Evolutionary conservation across 2,888 invertebrate species (phyloP).

Genomic region (Leptopilina drosophilae): DNA sequence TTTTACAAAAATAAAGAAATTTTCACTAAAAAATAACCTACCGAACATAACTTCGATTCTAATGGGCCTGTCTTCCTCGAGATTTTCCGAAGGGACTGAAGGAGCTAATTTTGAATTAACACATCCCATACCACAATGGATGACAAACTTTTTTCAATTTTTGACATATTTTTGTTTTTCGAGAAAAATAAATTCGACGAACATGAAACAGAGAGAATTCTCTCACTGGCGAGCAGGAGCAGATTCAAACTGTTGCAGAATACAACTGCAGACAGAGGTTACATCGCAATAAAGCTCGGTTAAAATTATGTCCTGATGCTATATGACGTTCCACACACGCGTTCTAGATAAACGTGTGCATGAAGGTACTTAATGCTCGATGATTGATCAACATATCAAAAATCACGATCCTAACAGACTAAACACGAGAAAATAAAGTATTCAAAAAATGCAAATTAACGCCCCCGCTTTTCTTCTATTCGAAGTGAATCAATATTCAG

Average conservation of each 20-base stretch:
- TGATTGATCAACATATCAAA: constrained; percentile 3
- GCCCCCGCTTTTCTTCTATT: not conserved
- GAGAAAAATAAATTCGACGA: not conserved
- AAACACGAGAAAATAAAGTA: not conserved
- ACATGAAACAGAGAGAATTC: constrained; percentile 5
- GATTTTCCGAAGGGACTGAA: constrained; percentile 51
- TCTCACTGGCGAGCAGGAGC: constrained; percentile 45
- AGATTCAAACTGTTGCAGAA: constrained; percentile 46
- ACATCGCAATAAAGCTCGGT: constrained; percentile 65
- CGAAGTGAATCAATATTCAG: not conserved
- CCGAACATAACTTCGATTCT: constrained; percentile 68
- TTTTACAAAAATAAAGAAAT: not conserved
- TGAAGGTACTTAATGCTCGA: constrained; percentile 23
- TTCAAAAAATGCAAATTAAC: too few relatives aligned
- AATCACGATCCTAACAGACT: not conserved
- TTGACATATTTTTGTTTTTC: constrained; percentile 22
- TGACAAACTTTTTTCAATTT: constrained; percentile 35
- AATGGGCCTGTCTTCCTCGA: constrained; percentile 60
- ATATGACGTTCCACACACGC: constrained; percentile 32
- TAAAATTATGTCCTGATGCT: constrained; percentile 66
- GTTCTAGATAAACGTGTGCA: constrained; percentile 43
- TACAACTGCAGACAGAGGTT: constrained; percentile 60
- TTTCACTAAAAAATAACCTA: constrained; percentile 55
- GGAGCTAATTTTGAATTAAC: constrained; percentile 61
- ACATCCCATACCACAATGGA: constrained; percentile 70